Conservation (phyloP, 2,888 invertebrate genomes). For the Ichneumon xanthorius region DNA sequence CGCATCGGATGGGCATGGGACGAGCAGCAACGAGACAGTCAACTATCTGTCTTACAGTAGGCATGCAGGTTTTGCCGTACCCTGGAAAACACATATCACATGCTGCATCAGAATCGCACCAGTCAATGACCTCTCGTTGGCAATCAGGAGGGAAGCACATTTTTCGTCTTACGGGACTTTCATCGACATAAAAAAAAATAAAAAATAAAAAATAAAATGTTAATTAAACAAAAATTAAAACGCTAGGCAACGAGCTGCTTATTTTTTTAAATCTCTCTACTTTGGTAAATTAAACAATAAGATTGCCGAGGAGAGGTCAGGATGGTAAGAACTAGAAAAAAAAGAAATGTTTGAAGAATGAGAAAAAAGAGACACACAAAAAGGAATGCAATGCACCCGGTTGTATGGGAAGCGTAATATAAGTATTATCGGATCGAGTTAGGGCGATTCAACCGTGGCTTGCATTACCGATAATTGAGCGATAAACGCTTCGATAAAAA, state of each 20-base stretch:
- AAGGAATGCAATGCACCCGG: conserved; percentile 60
- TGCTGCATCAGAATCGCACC: conserved; percentile 82
- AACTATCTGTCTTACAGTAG: conserved; percentile 86
- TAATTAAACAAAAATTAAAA: background rate
- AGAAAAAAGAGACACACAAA: conserved; percentile 39
- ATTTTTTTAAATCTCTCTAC: background rate
- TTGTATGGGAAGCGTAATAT: conserved; percentile 48
- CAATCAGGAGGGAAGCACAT: conserved; percentile 48
- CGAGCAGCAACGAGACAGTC: conserved; percentile 83
- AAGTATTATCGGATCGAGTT: conserved; percentile 35
- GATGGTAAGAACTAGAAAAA: conserved; percentile 45
- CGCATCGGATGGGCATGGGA: conserved; percentile 82
- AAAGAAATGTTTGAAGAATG: conserved; percentile 5
- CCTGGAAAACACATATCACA: conserved; percentile 85
- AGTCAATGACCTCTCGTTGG: conserved; percentile 63
- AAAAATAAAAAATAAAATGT: background rate
- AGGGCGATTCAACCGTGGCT: conserved; percentile 18
- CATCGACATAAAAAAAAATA: conserved; percentile 1
- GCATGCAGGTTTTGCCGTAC: conserved; percentile 87
- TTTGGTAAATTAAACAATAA: conserved; percentile 21
- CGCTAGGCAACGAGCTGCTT: background rate
- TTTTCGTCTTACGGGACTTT: conserved; percentile 19
- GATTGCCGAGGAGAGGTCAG: conserved; percentile 65
- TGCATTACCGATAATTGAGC: conserved; percentile 24
- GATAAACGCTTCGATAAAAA: background rate